Evolutionary conservation across 2,888 invertebrate species (phyloP).

Genomic region (Athetis lepigone): DNA sequence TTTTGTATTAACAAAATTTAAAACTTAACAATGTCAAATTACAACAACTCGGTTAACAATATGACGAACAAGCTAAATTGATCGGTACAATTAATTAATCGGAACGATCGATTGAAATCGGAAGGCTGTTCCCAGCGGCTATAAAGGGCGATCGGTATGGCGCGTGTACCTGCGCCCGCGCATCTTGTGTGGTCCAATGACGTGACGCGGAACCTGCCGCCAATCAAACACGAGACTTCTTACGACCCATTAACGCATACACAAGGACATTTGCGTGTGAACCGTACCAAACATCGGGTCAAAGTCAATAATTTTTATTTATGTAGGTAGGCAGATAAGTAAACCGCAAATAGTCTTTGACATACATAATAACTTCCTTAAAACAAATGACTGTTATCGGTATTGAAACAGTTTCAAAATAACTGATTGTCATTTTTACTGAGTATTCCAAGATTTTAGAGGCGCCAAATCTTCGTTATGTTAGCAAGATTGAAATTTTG

Average conservation of each 20-base stretch:
- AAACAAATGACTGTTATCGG: conserved; percentile 15
- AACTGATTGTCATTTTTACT: neutral
- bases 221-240: conserved; percentile 48
- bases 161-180: conserved; percentile 73
- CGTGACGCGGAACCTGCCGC: conserved; percentile 59
- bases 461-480: neutral
- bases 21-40: conserved; percentile 8
- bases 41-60: conserved; percentile 1
- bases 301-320: conserved; percentile 42
- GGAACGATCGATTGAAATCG: conserved; percentile 52
- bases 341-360: conserved; percentile 17
- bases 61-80: conserved; percentile 39
- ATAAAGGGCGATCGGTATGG: conserved; percentile 56
- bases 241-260: conserved; percentile 44
- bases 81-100: conserved; percentile 57
- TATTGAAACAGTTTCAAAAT: conserved; percentile 6
- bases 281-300: conserved; percentile 34
- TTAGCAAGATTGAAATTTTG: neutral
- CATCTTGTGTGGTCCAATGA: conserved; percentile 78
- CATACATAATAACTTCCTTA: conserved; percentile 21
- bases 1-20: neutral
- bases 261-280: conserved; percentile 45
- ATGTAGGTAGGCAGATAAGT: conserved; percentile 24
- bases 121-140: conserved; percentile 46
- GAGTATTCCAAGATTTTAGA: neutral